Base-by-base conservation (phyloP, 1,140 invertebrate genomes). In the Atta texana region DNA sequence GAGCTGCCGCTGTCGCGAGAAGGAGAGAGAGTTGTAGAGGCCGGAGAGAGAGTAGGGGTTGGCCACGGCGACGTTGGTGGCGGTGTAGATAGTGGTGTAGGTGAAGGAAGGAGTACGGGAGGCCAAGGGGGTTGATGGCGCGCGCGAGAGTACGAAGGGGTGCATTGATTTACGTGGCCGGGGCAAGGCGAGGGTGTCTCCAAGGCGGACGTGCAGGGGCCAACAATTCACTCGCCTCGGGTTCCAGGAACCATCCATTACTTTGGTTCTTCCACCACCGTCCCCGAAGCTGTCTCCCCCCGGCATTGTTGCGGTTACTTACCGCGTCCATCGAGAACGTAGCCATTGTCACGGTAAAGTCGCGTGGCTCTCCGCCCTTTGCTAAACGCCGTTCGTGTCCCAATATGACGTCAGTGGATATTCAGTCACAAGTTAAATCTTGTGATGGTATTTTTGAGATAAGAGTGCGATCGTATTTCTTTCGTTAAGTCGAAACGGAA, bases 211-310 rank as follows among this genome's bases (percentile, higher is more conserved):
- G 92, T 91, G 72, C 90, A 89, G 90, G 92, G 92, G 90, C 93
- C 94, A 94, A 95, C 94, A 95, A 95, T 95, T 95, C 94, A 95
- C 94, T 95, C 94, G 94, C 72, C 93, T 94, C 89, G 92, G 93
- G 90, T 94, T 94, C 93, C 90, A 92, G 87, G 91, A 93, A 92
- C 94, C 94, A 95, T 95, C 94, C 93, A 94, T 95, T 95, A 94
- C 92, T 89, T 91, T 82, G 87, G 76, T 85, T 91, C 90, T 90
- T 87, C 89, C 66, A 84, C 59, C 78, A 16, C 28, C 71, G 63
- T 39, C 86, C 76, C 86, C 44, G 59, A 44, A 72, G 69, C 81
- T 66, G 71, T 53, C 88, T 86, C 71, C 69, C 72, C 63, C 85
- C 89, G 91, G 91, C 90, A 94, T 94, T 94, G 94, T 94, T 94